Evolutionary conservation across 2,113 vertebrate genomes (phyloP), one percentile per base, ranked within the genome.

Genomic region (Merops nubicus): DNA sequence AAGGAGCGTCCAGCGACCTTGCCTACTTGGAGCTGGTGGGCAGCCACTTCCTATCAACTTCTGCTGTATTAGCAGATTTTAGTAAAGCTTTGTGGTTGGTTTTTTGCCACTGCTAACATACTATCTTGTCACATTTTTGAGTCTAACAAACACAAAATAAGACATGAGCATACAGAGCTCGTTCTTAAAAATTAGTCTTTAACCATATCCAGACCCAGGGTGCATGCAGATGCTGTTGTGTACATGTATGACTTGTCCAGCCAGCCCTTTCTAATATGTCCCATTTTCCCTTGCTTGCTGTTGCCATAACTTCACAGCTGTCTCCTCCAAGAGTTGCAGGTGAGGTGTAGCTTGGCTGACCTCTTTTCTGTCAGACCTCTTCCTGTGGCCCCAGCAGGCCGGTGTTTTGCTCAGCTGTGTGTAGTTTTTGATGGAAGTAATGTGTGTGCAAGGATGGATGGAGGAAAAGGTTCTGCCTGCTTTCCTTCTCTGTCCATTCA

Each of bases 321-420:
- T 79, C 87, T 96, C 15, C 57, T 94, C 74, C 74, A 89, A 79
- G 70, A 91, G 62, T 28, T 95, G 94, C 91, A 95, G 96, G 93
- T 93, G 96, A 88, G 82, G n/a, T 85, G 89, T 91, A 94, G 88
- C 53, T 93, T 97, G 95, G 93, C 91, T 93, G 88, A 94, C 93
- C 93, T 88, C 67, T 80, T 65, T 45, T 80, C 42, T 63, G 54
- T 69, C 8, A 4, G 63, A 67, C 29, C 38, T 94, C 38, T 77
- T 89, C 50, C 82, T 62, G 34, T 89, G 79, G 70, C 70, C 91
- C 53, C 88, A 91, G 72, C 67, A 83, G 78, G 50, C 70, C 67
- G 62, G 17, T 51, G 62, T 88, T 95, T 80, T 62, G 45, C 53
- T 95, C 73, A 92, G 60, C 83, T 89, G 84, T 16, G 5, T 34